Evolutionary conservation across 2,113 vertebrate species (phyloP), one percentile per base, ranked within the genome.

Genomic region (Phyllostomus discolor): DNA sequence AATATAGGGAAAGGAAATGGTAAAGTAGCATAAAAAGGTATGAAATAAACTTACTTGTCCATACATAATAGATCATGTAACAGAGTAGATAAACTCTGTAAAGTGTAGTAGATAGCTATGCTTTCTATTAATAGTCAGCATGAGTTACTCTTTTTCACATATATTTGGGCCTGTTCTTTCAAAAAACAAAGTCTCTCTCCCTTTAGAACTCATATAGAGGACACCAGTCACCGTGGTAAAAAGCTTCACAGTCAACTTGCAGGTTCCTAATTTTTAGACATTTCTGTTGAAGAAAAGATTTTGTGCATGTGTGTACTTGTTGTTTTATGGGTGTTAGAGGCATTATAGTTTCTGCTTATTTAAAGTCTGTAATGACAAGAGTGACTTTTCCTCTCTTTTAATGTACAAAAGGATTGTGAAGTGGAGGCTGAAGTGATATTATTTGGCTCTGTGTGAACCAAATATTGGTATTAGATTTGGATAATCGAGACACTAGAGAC

Each of bases 401-500:
- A 35, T 79, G 24, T n/a, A 28, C 5, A 57, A 72, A 24, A 67
- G 2, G 4, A 64, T 80, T 69, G 75, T n/a, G 86, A 89, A 50
- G 10, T 62, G 20, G 4, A 85, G 26, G 5, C 38, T 64, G 73
- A 91, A 80, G 33, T 62, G 46, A 95, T 48, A 57, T 38, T 41
- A 94, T 94, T 73, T 80, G 16, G 41, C 41, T 96, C 6, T 70
- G 5, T 72, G 6, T 41, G 81, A 89, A 76, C 33, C 20, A 89
- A 91, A 93, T 78, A 82, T 83, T 97, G 88, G 33, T 78, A 82
- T 72, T 93, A 82, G 28, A 1, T 93, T 95, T 82, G 22, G 66
- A 41, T 81, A 76, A 91, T 57, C 0, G 5, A 43, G 7, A 62
- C 67, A 9, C 16, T 33, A 54, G n/a, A 76, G 12, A 50, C 14